Evolutionary conservation across 2,888 invertebrate species (phyloP), one percentile per base, ranked within the genome.

Genomic region (Zootermopsis nevadensis): DNA sequence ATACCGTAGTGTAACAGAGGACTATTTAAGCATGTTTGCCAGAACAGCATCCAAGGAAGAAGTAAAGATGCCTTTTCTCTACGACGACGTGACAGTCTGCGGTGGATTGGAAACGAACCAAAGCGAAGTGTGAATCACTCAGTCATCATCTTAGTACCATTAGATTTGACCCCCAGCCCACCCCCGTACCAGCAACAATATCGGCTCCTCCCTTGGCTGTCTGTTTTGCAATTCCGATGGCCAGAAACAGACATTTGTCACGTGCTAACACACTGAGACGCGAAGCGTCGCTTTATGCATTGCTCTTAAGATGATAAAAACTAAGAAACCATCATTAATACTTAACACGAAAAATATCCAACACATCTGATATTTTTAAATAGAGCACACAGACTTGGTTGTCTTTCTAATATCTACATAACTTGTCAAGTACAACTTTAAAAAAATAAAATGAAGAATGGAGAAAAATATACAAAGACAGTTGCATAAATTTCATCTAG

Each of bases 141-240:
- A n/a, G n/a, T n/a, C 79, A 79, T 79, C 79, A 79, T 60, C 53
- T 31, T 79, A 53, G 27, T 30, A 27, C 19, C 53, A 79, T 79
- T 79, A 79, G 60, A 79, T 84, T 85, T 83, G 84, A 85, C 82
- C 80, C 83, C 66, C 77, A 81, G 67, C 84, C 80, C 80, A 60
- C 81, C 80, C 83, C 66, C 77, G 81, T 76, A 83, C 80, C 80
- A 60, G 77, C 80, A 82, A 77, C 82, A 80, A 84, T 85, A 85
- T 85, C 86, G 85, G 84, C 85, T 80, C 55, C 79, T 38, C 27
- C 31, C 79, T 79, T 60, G 30, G 24, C 35, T 53, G 79, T 10
- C 79, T 79, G 79, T 55, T 79, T 79, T 79, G 79, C 79, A 79
- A 79, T 79, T 79, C 79, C 33, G 55, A 79, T 79, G 79, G 30